These are phyloP conservation scores for Dipodomys spectabilis DNA, from an alignment of 2,113 vertebrate species.

Conservation along the genomic window DNA sequence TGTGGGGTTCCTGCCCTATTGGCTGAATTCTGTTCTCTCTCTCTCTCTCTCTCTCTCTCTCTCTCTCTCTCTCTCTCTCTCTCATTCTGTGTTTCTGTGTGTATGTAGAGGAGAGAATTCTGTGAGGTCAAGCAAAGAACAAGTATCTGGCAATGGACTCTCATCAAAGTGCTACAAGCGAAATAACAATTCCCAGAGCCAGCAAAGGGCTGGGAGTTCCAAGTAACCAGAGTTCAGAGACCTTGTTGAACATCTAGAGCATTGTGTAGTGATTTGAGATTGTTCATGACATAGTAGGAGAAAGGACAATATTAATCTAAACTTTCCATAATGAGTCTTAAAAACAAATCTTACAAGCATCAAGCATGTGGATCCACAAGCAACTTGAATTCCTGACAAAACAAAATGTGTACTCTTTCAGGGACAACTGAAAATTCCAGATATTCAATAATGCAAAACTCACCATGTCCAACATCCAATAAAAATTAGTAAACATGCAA, in stretches of 20 bases:
- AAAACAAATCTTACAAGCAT: background rate
- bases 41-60: too few relatives aligned
- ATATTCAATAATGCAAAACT: constrained; percentile 24
- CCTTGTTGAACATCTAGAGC: background rate
- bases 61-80: too few relatives aligned
- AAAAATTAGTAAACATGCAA: background rate
- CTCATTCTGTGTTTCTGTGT: background rate
- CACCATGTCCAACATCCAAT: background rate
- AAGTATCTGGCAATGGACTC: background rate
- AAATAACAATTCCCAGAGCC: background rate
- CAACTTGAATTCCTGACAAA: background rate
- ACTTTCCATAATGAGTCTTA: background rate
- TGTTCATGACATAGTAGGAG: background rate
- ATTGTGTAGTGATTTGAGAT: background rate
- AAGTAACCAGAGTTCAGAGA: background rate
- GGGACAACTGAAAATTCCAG: background rate
- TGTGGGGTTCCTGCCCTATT: background rate
- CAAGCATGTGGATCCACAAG: background rate
- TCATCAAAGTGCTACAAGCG: background rate
- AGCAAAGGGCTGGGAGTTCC: background rate
- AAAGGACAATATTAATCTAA: background rate
- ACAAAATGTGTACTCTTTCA: constrained; percentile 1
- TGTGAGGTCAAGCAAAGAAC: background rate
- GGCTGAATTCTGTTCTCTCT: background rate
- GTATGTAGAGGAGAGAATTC: background rate